These are phyloP conservation scores for Centroberyx gerrardi DNA, from an alignment of 2,797 vertebrate species.

Conservation along the genomic window DNA sequence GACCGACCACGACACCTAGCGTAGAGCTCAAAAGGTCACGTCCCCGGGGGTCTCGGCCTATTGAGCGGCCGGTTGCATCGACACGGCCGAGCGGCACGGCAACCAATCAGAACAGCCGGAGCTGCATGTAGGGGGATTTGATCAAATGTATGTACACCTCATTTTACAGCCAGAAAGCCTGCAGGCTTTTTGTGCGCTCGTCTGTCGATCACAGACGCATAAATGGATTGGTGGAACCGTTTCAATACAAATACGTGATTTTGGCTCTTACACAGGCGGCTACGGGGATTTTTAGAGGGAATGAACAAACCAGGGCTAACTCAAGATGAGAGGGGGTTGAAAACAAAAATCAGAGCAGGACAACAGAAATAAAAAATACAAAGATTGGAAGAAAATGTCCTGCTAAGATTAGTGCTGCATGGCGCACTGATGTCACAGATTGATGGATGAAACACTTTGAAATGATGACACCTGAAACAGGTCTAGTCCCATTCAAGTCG, in stretches of 20 bases:
- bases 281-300: background rate
- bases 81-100: background rate
- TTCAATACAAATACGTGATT: slow-evolving; percentile 32
- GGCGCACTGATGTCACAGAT: background rate
- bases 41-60: slow-evolving; percentile 27
- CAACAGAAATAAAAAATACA: background rate
- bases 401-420: background rate
- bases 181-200: slow-evolving; percentile 29
- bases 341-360: background rate
- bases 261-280: slow-evolving; percentile 20
- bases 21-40: slow-evolving; percentile 48
- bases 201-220: slow-evolving; percentile 47
- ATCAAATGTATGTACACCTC: slow-evolving; percentile 52
- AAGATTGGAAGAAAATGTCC: background rate
- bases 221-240: slow-evolving; percentile 41
- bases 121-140: slow-evolving; percentile 20
- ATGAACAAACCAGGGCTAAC: background rate
- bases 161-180: slow-evolving; percentile 52
- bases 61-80: slow-evolving; percentile 29
- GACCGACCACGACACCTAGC: slow-evolving; percentile 20
- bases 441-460: background rate
- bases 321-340: background rate
- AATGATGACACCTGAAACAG: too few relatives aligned
- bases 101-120: slow-evolving; percentile 43
- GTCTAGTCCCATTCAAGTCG: too few relatives aligned